These are phyloP conservation scores for Falco columbarius DNA, from an alignment of 2,797 vertebrate genomes.

Conservation along the genomic window DNA sequence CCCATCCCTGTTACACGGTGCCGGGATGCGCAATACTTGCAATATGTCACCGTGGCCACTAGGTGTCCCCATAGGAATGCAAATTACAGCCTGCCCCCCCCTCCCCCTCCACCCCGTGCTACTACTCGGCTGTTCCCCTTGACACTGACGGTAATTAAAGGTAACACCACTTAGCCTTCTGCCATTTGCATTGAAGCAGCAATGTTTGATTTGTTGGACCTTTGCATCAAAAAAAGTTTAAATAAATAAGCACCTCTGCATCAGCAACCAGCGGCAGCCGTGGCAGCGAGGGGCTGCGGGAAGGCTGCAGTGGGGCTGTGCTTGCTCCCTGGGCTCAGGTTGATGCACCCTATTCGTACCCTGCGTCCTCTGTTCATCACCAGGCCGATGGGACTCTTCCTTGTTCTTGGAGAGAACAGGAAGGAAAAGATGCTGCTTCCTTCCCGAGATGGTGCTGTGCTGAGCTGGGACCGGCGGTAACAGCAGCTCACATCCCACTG, in stretches of 20 bases:
- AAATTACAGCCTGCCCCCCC: neutral
- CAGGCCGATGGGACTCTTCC: rapidly evolving
- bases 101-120: neutral
- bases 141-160: constrained; percentile 42
- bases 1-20: rapidly evolving
- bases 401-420: too few species aligned
- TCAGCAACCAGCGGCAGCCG: rapidly evolving
- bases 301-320: rapidly evolving
- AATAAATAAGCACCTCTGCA: neutral
- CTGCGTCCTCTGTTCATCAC: neutral
- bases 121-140: neutral
- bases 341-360: rapidly evolving
- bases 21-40: neutral
- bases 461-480: neutral
- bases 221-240: neutral
- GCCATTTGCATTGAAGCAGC: neutral
- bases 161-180: neutral
- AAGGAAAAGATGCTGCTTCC: neutral
- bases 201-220: constrained; percentile 12
- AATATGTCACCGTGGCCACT: neutral
- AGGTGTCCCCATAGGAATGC: constrained; percentile 50
- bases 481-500: rapidly evolving
- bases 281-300: neutral
- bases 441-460: rapidly evolving
- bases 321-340: neutral